Conservation (phyloP, 2,888 invertebrate species). For the Drosophila percnosoma region DNA sequence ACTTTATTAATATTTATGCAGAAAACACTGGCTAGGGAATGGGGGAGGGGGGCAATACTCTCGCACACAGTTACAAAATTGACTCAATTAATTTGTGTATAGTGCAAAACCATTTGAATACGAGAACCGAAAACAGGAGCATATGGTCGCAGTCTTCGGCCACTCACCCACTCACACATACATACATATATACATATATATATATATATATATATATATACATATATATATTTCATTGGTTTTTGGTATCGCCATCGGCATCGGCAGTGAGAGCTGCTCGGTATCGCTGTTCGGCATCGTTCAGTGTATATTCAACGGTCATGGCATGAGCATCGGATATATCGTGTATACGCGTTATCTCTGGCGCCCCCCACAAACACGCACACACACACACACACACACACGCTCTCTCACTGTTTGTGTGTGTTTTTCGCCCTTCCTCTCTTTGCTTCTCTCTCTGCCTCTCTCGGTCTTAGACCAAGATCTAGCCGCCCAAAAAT, state of each 20-base stretch:
- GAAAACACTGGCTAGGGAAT: neutral
- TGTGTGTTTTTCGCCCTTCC: neutral
- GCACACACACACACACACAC: too few relatives aligned
- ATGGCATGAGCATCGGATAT: constrained; percentile 69
- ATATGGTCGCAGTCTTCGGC: neutral
- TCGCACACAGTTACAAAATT: constrained; percentile 21
- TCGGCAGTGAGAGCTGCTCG: constrained; percentile 9
- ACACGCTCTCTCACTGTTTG: neutral
- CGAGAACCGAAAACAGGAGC: constrained; percentile 8
- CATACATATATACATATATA: neutral
- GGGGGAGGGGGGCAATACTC: neutral
- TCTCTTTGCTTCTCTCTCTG: neutral
- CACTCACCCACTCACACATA: neutral
- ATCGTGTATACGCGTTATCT: constrained; percentile 52
- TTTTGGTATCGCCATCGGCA: constrained; percentile 20
- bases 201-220: neutral
- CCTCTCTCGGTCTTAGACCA: neutral
- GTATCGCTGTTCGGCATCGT: constrained; percentile 39
- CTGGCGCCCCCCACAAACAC: constrained; percentile 6
- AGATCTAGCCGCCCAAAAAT: constrained; percentile 16
- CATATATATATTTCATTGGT: constrained; percentile 9
- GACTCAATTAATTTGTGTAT: constrained; percentile 73
- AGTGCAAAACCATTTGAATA: constrained; percentile 69
- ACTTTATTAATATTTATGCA: constrained; percentile 28
- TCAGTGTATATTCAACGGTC: constrained; percentile 69